A percentile compares a stretch with the other conserved stretches of the same genome.
Conservation (phyloP, 1,140 invertebrate species). For the Chironomus tepperi region DNA sequence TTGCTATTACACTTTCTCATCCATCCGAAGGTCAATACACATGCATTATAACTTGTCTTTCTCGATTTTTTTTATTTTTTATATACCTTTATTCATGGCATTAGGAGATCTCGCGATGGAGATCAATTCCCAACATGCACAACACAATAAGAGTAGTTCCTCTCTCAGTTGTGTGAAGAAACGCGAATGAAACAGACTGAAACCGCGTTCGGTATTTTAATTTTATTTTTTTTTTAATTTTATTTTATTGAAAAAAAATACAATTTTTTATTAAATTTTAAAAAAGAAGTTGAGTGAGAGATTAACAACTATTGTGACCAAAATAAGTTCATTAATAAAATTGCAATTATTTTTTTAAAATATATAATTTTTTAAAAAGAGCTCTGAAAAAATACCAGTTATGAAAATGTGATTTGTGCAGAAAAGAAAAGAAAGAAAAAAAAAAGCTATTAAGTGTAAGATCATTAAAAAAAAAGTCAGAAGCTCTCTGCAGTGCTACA, state of each 20-base stretch:
- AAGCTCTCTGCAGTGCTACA: not conserved
- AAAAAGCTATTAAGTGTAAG: conserved; percentile 6
- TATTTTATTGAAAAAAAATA: not conserved
- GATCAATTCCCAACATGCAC: not conserved
- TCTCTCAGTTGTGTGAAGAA: conserved; percentile 9
- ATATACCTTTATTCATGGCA: not conserved
- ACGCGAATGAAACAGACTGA: conserved; percentile 12
- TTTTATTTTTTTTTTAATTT: not conserved
- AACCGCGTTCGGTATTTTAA: conserved; percentile 5
- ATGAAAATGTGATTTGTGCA: conserved; percentile 22
- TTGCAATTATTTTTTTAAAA: not conserved
- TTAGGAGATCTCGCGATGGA: not conserved
- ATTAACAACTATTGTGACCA: not conserved
- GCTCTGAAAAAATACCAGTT: conserved; percentile 1
- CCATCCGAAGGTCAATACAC: not conserved
- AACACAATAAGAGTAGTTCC: not conserved
- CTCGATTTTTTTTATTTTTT: no score
- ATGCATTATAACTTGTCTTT: not conserved
- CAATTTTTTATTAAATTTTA: not conserved
- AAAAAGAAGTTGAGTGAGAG: not conserved
- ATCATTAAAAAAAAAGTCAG: not conserved
- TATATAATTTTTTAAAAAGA: not conserved
- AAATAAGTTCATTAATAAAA: conserved; percentile 4
- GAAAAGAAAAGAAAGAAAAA: not conserved
- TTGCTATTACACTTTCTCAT: not conserved